Conservation (phyloP, 2,888 invertebrate genomes). For the Ectobius pallidus region DNA sequence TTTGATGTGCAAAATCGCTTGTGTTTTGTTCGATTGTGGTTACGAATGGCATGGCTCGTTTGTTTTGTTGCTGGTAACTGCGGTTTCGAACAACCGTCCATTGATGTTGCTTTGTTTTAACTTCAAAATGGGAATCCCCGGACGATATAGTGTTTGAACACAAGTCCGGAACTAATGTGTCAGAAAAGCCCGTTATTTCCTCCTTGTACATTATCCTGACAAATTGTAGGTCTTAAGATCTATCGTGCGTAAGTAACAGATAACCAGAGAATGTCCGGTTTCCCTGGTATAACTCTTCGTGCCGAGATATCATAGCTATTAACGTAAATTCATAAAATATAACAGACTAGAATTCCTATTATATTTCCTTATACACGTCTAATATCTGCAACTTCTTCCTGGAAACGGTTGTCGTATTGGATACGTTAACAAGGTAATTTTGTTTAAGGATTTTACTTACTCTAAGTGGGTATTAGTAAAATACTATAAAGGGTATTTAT, state of each 20-base stretch:
- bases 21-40: constrained; percentile 28
- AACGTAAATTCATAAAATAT: background rate
- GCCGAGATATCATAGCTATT: background rate
- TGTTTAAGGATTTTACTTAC: too few species aligned
- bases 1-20: constrained; percentile 24
- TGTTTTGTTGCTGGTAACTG: constrained; percentile 22
- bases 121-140: constrained; percentile 17
- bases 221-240: background rate
- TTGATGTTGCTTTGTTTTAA: constrained; percentile 29
- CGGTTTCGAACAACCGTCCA: constrained; percentile 24
- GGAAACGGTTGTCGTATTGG: too few species aligned
- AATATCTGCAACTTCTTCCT: too few species aligned
- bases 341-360: too few species aligned
- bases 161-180: background rate
- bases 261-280: background rate
- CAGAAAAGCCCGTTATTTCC: background rate
- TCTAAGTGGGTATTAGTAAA: too few species aligned
- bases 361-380: too few species aligned
- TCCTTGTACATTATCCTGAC: background rate
- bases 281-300: background rate
- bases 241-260: background rate
- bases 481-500: too few species aligned
- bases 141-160: constrained; percentile 9
- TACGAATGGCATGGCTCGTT: constrained; percentile 21
- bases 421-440: too few species aligned